Percentiles rank a stretch among this genome's conserved stretches.
Conservation (phyloP, 1,140 invertebrate genomes). For the Dendrolimus kikuchii region DNA sequence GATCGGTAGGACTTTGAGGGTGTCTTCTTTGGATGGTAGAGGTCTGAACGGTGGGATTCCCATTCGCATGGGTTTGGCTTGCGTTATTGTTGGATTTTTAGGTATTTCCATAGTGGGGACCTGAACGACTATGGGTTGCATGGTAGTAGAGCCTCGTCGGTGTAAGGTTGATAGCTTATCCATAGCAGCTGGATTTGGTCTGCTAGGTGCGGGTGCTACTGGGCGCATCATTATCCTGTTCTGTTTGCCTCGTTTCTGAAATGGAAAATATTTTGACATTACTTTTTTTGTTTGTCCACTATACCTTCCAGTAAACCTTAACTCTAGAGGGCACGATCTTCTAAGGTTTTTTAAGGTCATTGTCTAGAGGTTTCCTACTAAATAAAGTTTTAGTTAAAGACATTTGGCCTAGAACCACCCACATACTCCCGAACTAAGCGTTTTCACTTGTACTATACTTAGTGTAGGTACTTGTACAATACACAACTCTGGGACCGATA, state of each 20-base stretch:
- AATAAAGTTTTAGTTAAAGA: too few species aligned
- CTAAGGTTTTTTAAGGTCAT: too few species aligned
- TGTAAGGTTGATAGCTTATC: conserved; percentile 51
- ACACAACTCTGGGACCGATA: too few species aligned
- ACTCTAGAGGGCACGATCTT: too few species aligned
- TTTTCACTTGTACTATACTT: too few species aligned
- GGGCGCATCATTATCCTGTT: conserved; percentile 65
- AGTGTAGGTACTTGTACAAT: too few species aligned
- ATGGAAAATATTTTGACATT: conserved; percentile 6
- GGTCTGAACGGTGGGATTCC: conserved; percentile 84
- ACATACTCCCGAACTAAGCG: too few species aligned
- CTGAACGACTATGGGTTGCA: conserved; percentile 50
- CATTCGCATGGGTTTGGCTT: conserved; percentile 70
- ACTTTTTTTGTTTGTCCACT: background rate
- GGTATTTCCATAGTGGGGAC: conserved; percentile 29
- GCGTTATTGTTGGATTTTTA: conserved; percentile 50
- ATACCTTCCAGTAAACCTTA: too few species aligned
- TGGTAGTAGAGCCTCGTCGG: conserved; percentile 40
- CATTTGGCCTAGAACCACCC: too few species aligned
- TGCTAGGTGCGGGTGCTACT: conserved; percentile 26
- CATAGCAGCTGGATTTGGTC: conserved; percentile 56
- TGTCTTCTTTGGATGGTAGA: conserved; percentile 76
- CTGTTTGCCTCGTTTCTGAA: conserved; percentile 65
- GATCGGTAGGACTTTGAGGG: conserved; percentile 59
- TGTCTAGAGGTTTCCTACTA: too few species aligned